Base-by-base conservation (phyloP, 2,797 vertebrate species). In the Calcarius lapponicus region DNA sequence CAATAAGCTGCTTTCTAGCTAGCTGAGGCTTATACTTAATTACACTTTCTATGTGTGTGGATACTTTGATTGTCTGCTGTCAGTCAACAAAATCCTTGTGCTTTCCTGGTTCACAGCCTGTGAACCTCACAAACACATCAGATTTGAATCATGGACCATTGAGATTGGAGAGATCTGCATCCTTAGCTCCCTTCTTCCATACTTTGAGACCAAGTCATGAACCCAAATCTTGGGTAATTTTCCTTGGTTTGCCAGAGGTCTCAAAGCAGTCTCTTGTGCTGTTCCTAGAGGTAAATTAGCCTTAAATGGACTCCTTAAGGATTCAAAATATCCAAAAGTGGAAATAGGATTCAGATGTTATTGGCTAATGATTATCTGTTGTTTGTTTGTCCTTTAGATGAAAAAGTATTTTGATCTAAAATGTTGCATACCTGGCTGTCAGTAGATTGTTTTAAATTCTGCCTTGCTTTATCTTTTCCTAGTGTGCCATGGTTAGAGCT, bases 401-500 rank as follows among this genome's bases (percentile, higher is more conserved):
- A 62, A 36, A 70, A 80, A 24, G 9, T 40, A 29, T 92, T 91
- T 90, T 66, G 20, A 42, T 87, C 36, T 92, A 71, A 81, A 67
- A 24, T 11, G 13, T 82, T 10, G 1, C 14, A 17, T 64, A 36
- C 60, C 21, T 85, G 36, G 29, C 53, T 80, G 38, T 78, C 36
- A 78, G 51, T 28, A 80, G 66, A 36, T 73, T 60, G n/a, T 83
- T 95, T 87, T 54, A 80, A 80, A 62, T 17, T 22, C 57, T 34
- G 11, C 25, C 21, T 56, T 62, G 61, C 58, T 93, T 94, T 87
- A 81, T 91, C 48, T 61, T 91, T 91, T 81, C 65, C 22, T 70
- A 5, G 29, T 69, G 75, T 93, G 75, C 75, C 86, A 16, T 58
- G 94, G 73, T 75, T 75, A 93, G 97, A 92, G 95, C 86, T 94